Conservation (phyloP, 2,888 invertebrate species). For the Embidobia sp. region DNA sequence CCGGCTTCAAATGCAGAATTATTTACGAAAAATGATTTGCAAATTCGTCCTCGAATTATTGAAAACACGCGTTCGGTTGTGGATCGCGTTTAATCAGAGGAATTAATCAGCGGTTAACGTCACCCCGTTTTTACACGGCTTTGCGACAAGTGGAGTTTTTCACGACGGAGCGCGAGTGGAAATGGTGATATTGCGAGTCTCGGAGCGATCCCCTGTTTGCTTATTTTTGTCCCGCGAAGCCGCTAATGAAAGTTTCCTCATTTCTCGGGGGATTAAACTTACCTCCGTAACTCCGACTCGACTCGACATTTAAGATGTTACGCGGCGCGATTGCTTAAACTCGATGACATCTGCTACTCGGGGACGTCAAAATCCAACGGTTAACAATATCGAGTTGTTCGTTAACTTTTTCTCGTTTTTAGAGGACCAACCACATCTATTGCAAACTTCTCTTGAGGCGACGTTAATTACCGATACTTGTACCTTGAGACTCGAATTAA, state of each 20-base stretch:
- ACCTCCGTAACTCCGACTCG: conserved; percentile 51
- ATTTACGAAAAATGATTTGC: too few species aligned
- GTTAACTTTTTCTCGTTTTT: conserved; percentile 8
- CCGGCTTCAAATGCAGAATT: neutral
- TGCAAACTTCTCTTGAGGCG: too few species aligned
- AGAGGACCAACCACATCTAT: too few species aligned
- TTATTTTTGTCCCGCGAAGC: conserved; percentile 59
- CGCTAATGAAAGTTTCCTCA: conserved; percentile 64
- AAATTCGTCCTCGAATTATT: too few species aligned
- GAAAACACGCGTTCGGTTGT: too few species aligned
- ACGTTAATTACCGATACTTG: too few species aligned
- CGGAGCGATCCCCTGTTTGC: conserved; percentile 54
- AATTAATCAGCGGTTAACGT: too few species aligned
- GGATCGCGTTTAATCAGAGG: too few species aligned
- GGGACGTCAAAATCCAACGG: too few species aligned
- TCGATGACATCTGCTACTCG: conserved; percentile 60
- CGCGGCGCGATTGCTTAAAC: conserved; percentile 58
- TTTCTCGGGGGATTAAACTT: conserved; percentile 65
- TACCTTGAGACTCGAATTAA: too few species aligned
- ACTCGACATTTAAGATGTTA: conserved; percentile 65
- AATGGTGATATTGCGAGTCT: conserved; percentile 50
- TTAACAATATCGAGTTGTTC: conserved; percentile 62
- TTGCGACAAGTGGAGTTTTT: too few species aligned
- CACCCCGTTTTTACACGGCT: too few species aligned
- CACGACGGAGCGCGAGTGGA: conserved; percentile 22